Evolutionary conservation across 2,888 invertebrate species (phyloP), one percentile per base, ranked within the genome.

Genomic region (Cheilosia variabilis): DNA sequence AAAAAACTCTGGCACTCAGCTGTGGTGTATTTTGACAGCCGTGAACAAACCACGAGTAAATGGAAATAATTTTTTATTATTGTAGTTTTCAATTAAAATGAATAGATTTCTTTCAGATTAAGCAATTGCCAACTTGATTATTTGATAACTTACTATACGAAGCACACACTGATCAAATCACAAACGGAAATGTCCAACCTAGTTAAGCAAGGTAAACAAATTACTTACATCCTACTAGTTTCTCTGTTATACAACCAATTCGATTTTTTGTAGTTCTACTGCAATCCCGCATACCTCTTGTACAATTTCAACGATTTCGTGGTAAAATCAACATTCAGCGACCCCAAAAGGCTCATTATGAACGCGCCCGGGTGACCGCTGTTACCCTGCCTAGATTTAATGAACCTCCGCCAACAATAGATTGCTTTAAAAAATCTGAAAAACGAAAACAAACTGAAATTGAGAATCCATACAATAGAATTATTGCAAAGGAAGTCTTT

Each of bases 301-400:
- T 93, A 17, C 91, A 95, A 88, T 93, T 94, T 6, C 94, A 94
- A 90, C 93, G 97, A 88, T 96, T 94, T 90, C 93, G 95, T 24
- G 95, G 95, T 2, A 96, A 96, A 93, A 95, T 97, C 66, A 97
- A 97, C 89, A 94, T 97, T 52, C 95, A 96, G 90, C 94, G 93
- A 87, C 97, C 97, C 1, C 94, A 93, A 89, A 92, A 94, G 63
- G 95, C 96, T 1, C 96, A 96, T 91, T 96, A 94, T 90, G 94
- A 94, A 87, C 94, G 95, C 87, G 95, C 95, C 19, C 93, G 94
- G 87, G 93, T 95, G 52, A 91, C 95, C 57, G 94, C 94, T 87
- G 92, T 96, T n/a, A 92, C 95, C 0, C 93, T 94, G 89, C 96
- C 96, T 0, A 93, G 93, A 52, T 95, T 94, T 89, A 92, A 93